These are phyloP conservation scores for Rhynchomys soricoides DNA, from an alignment of 2,113 vertebrate species.

Conservation along the genomic window DNA sequence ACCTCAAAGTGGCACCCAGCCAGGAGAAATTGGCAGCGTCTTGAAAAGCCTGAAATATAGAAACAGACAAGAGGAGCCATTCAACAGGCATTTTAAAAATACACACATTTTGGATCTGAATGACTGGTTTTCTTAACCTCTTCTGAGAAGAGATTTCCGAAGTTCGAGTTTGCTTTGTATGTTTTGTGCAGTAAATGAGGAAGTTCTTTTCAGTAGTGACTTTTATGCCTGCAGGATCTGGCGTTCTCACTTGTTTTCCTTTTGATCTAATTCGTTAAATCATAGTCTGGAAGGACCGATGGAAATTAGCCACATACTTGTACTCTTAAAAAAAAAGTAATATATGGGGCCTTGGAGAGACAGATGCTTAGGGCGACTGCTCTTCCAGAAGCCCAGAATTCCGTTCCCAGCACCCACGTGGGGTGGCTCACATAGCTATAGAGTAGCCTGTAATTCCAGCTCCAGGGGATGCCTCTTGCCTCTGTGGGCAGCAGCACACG, in stretches of 20 bases:
- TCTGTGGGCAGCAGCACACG: not conserved
- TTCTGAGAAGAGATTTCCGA: constrained; percentile 44
- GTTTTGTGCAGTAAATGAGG: constrained; percentile 49
- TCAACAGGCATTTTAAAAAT: constrained; percentile 58
- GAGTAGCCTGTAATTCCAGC: not conserved
- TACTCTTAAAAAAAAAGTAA: not conserved
- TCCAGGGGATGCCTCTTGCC: not conserved
- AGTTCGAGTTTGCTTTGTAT: constrained; percentile 58
- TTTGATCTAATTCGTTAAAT: constrained; percentile 23
- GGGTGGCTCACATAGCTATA: not conserved
- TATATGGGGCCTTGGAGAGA: not conserved
- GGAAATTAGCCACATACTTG: not conserved
- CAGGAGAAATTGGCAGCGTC: constrained; percentile 63
- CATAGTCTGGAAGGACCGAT: constrained; percentile 22
- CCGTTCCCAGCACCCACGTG: not conserved
- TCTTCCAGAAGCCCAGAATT: not conserved
- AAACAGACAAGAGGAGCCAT: constrained; percentile 65
- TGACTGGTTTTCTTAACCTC: constrained; percentile 58
- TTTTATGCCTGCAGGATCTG: constrained; percentile 53
- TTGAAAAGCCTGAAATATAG: constrained; percentile 61
- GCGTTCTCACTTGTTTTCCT: not conserved
- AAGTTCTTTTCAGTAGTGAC: constrained; percentile 50
- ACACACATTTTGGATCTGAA: constrained; percentile 61
- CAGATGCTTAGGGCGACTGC: not conserved
- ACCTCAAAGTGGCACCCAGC: constrained; percentile 51